Percentiles rank a stretch among this genome's conserved stretches.
Evolutionary conservation across 2,888 invertebrate genomes (phyloP).

Genomic region (Ligdia adustata): DNA sequence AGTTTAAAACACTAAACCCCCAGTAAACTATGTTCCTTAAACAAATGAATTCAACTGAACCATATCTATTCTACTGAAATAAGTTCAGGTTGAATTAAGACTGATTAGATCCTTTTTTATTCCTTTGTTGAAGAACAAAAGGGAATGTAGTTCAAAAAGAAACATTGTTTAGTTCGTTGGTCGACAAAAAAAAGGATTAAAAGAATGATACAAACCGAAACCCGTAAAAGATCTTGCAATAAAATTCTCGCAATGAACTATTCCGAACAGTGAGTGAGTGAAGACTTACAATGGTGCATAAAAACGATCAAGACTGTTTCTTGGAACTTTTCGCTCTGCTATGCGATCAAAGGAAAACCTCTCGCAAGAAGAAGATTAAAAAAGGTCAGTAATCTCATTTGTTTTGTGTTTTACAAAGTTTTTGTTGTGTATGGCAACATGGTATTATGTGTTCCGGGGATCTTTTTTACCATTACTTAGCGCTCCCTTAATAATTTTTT

Average conservation of each 20-base stretch:
- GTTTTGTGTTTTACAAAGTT: conserved; percentile 7
- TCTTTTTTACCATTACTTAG: conserved; percentile 13
- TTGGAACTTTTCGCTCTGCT: conserved; percentile 61
- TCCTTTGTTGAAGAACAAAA: no score
- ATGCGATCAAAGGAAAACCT: conserved; percentile 58
- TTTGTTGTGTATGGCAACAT: no score
- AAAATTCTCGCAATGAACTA: neutral
- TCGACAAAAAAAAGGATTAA: no score
- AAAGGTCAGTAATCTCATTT: conserved; percentile 52
- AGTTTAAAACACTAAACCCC: no score
- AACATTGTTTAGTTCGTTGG: no score
- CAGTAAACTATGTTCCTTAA: no score
- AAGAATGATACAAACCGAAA: neutral
- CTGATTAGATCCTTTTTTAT: no score
- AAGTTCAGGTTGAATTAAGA: no score
- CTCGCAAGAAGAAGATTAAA: conserved; percentile 45
- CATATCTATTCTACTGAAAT: no score
- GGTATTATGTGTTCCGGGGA: conserved; percentile 12
- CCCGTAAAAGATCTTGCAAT: neutral
- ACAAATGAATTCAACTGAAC: no score
- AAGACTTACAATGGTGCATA: conserved; percentile 60
- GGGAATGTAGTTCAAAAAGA: no score
- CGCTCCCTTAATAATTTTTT: no score
- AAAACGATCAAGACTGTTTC: conserved; percentile 63
- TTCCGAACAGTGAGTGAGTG: neutral